Percentiles rank a stretch among this genome's conserved stretches.
Evolutionary conservation across 2,113 vertebrate species (phyloP).

Genomic region (Microtus pennsylvanicus): DNA sequence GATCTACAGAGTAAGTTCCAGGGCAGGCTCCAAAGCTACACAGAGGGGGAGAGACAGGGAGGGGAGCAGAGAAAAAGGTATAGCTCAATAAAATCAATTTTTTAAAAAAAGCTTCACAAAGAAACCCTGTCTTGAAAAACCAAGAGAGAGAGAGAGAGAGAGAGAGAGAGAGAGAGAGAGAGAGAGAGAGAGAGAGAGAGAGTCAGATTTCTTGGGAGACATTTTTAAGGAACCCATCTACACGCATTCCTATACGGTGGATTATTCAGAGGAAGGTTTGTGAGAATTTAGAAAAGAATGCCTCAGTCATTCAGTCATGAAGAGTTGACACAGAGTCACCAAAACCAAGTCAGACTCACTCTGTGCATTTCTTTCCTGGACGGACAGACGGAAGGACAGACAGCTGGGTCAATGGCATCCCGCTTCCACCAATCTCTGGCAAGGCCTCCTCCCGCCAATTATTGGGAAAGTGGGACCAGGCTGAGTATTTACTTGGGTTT

Average conservation of each 20-base stretch:
- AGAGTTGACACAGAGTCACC: neutral
- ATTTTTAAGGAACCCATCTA: neutral
- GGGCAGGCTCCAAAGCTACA: no score
- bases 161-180: no score
- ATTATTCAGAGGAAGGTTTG: neutral
- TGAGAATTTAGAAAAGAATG: constrained; percentile 31
- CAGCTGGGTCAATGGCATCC: neutral
- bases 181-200: no score
- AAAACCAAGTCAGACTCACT: neutral
- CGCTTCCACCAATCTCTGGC: neutral
- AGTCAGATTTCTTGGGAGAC: neutral
- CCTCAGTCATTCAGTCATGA: neutral
- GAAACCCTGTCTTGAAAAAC: no score
- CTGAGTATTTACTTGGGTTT: neutral
- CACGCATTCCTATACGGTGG: neutral
- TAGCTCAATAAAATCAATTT: no score
- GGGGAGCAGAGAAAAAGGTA: no score
- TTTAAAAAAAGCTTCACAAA: no score
- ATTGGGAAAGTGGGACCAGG: neutral
- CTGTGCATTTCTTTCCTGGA: neutral
- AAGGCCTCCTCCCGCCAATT: neutral
- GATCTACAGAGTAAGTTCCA: no score
- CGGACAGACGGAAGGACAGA: neutral
- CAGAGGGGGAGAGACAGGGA: no score
- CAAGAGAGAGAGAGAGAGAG: no score